These are phyloP conservation scores for Meloidogyne floridensis DNA, from an alignment of 1,140 invertebrate species.

Conservation along the genomic window DNA sequence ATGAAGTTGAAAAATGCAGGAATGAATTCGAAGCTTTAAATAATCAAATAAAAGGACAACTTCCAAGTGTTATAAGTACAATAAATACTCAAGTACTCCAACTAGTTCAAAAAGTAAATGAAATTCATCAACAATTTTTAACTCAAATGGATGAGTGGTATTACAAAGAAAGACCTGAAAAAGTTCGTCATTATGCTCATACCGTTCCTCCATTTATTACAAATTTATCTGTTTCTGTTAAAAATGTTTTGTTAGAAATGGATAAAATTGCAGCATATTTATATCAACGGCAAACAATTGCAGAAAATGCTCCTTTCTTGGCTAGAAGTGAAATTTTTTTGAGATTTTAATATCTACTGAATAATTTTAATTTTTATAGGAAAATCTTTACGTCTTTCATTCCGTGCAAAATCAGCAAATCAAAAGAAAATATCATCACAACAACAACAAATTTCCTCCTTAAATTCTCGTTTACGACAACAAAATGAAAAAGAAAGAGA, in stretches of 20 bases:
- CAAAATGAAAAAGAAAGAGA: conserved; percentile 44
- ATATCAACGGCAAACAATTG: conserved; percentile 16
- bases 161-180: conserved; percentile 34
- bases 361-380: conserved; percentile 17
- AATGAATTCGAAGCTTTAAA: conserved; percentile 52
- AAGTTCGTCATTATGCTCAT: conserved; percentile 23
- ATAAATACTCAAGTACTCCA: conserved; percentile 40
- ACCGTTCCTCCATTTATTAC: conserved; percentile 15
- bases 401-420: background rate
- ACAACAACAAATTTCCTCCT: background rate
- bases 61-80: conserved; percentile 45
- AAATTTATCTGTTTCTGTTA: conserved; percentile 19
- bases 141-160: conserved; percentile 37
- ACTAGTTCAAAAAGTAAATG: conserved; percentile 35
- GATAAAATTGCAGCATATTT: conserved; percentile 30
- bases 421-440: conserved; percentile 10
- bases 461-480: conserved; percentile 16
- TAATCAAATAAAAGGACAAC: conserved; percentile 43
- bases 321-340: background rate
- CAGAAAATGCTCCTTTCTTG: conserved; percentile 16
- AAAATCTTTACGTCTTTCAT: conserved; percentile 28
- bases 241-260: conserved; percentile 20
- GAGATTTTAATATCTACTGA: no score
- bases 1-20: conserved; percentile 45
- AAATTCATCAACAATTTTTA: conserved; percentile 39